Evolutionary conservation across 2,888 invertebrate species (phyloP).

Genomic region (Agonopterix arenella): DNA sequence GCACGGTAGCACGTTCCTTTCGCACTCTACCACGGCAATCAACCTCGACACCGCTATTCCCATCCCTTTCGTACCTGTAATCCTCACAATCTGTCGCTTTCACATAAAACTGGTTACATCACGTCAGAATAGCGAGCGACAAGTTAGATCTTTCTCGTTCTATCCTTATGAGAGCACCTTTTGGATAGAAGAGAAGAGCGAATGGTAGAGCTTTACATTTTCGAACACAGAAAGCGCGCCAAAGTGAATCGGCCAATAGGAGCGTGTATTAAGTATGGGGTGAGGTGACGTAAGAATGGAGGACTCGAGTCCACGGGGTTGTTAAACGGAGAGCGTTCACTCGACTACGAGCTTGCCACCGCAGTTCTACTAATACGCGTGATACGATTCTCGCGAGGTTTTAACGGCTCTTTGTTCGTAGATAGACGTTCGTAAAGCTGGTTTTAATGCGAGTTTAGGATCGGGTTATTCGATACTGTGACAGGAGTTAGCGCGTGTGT

Average conservation of each 20-base stretch:
- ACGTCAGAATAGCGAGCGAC: slow-evolving; percentile 44
- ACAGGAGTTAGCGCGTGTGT: slow-evolving; percentile 61
- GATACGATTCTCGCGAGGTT: slow-evolving; percentile 31
- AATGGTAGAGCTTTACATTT: slow-evolving; percentile 35
- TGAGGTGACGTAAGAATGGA: slow-evolving; percentile 70
- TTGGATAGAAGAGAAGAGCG: slow-evolving; percentile 40
- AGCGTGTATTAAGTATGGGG: slow-evolving; percentile 51
- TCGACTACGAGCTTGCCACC: slow-evolving; percentile 56
- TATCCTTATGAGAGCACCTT: slow-evolving; percentile 21
- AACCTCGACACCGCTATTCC: slow-evolving; percentile 48
- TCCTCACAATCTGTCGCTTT: slow-evolving; percentile 24
- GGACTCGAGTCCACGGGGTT: slow-evolving; percentile 60
- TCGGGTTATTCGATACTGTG: slow-evolving; percentile 44
- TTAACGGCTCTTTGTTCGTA: slow-evolving; percentile 68
- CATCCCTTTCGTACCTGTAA: slow-evolving; percentile 37
- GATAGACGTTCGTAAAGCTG: slow-evolving; percentile 47
- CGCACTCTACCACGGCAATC: slow-evolving; percentile 67
- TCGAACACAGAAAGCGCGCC: slow-evolving; percentile 64
- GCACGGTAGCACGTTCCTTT: slow-evolving; percentile 76
- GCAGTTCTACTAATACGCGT: slow-evolving; percentile 49
- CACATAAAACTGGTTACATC: slow-evolving; percentile 63
- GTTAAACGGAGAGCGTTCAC: slow-evolving; percentile 68
- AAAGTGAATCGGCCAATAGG: slow-evolving; percentile 60
- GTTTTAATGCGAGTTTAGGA: slow-evolving; percentile 53
- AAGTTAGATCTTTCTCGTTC: slow-evolving; percentile 46